Base-by-base conservation (phyloP, 64 coral and sea anemone species). In the Stylophora pistillata region DNA sequence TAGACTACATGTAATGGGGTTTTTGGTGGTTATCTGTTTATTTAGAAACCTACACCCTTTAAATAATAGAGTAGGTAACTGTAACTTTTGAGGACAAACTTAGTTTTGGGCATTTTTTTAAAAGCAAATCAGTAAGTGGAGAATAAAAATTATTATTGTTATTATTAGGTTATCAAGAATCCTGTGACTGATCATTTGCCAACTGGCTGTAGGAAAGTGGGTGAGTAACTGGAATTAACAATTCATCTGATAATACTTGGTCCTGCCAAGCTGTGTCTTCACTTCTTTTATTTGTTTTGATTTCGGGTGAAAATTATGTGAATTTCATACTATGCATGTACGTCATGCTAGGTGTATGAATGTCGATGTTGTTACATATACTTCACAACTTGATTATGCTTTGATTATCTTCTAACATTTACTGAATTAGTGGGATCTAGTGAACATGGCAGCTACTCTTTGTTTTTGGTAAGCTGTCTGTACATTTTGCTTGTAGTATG, bases 171-270 rank as follows among this genome's bases (percentile, higher is more conserved):
- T 58, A 98, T 98, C 32, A 98, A 98, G 59, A 98, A 98, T 90
- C 96, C 96, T 12, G 96, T 98, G 2, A 98, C 96, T 53, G 86
- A 98, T 77, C 87, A 98, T 82, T 92, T 98, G 63, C 96, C 96
- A 61, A 95, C 96, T 65, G 96, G 96, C 13, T 98, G 96, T 29
- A 89, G 71, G 47, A 98, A 98, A 89, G 80, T 95, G 33, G 96
- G 96, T 95, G 75, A 2, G 80, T 84, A 23, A 47, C 73, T 76
- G 17, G 17, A 21, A 2, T 23, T 61, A 20, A n/a, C 61, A 21
- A 23, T 64, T 64, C 23, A 23, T 21, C 6, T 64, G 23, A 64
- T n/a, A 18, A 9, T 64, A 64, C 20, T 64, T 15, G 9, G 23
- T n/a, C 9, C 18, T 17, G 1, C 21, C 20, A 20, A 64, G 20